These are phyloP conservation scores for Ferrisia virgata DNA, from an alignment of 2,888 invertebrate genomes.

Conservation along the genomic window DNA sequence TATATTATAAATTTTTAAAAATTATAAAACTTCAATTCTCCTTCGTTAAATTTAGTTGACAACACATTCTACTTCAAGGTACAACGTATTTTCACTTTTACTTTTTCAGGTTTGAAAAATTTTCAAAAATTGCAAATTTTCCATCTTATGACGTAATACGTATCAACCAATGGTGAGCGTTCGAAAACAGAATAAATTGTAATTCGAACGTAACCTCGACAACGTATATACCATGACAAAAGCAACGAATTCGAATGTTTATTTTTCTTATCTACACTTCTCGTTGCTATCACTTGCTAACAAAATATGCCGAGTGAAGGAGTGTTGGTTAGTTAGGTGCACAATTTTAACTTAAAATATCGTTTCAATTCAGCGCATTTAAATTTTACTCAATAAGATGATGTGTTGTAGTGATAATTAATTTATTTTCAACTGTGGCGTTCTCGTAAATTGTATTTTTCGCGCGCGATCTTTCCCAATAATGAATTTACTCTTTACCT, in stretches of 20 bases:
- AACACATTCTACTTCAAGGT: neutral
- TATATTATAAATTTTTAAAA: no score
- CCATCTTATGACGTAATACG: neutral
- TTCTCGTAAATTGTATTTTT: neutral
- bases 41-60: neutral
- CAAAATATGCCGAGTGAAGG: conserved; percentile 15
- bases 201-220: neutral
- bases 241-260: conserved; percentile 15
- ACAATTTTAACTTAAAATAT: neutral
- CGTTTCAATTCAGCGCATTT: neutral
- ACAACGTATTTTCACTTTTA: no score
- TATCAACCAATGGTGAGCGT: neutral
- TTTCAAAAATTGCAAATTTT: no score
- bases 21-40: neutral
- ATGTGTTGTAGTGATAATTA: neutral
- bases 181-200: neutral
- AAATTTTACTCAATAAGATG: neutral
- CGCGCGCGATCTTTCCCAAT: neutral
- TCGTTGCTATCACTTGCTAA: conserved; percentile 19
- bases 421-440: neutral
- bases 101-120: no score
- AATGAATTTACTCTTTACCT: neutral
- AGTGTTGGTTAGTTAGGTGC: neutral
- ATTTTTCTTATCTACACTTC: conserved; percentile 27
- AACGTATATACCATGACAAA: neutral